phyloP scores from a whole-genome alignment of 1,140 invertebrate genomes.

The Megathymus violae region DNA sequence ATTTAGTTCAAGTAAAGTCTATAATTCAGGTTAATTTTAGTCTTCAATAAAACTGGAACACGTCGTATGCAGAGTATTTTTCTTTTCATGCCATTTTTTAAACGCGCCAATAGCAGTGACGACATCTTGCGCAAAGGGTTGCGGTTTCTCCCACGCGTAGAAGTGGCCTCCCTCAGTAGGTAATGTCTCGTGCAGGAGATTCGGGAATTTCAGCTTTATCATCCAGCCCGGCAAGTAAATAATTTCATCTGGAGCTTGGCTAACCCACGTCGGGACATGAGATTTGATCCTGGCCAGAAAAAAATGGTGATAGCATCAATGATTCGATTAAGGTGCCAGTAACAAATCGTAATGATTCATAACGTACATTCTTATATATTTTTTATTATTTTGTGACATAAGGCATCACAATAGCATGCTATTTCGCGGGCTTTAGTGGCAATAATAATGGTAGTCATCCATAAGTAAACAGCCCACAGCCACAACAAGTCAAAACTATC shows the following conservation, averaged over 20 bases:
- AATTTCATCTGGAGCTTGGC: slow-evolving; percentile 85
- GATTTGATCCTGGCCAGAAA: slow-evolving; percentile 74
- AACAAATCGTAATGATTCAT: background rate
- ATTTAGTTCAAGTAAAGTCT: no score
- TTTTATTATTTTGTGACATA: no score
- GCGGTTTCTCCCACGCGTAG: slow-evolving; percentile 89
- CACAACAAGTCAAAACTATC: no score
- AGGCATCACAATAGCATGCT: no score
- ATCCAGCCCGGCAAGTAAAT: slow-evolving; percentile 77
- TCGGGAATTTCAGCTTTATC: slow-evolving; percentile 78
- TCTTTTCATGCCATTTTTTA: slow-evolving; percentile 50
- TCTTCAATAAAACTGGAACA: background rate
- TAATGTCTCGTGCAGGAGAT: slow-evolving; percentile 84
- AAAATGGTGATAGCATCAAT: no score
- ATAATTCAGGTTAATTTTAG: no score
- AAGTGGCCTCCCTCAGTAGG: slow-evolving; percentile 85
- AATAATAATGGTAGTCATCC: no score
- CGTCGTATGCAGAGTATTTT: slow-evolving; percentile 15
- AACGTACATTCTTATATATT: no score
- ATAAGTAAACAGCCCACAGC: no score
- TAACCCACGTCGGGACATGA: slow-evolving; percentile 84
- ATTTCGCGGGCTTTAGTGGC: no score
- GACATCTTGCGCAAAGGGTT: slow-evolving; percentile 85
- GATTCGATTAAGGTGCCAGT: no score
- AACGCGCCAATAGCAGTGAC: slow-evolving; percentile 52